Evolutionary conservation across 2,888 invertebrate genomes (phyloP), one percentile per base, ranked within the genome.

Genomic region (Exephanes ischioxanthus): DNA sequence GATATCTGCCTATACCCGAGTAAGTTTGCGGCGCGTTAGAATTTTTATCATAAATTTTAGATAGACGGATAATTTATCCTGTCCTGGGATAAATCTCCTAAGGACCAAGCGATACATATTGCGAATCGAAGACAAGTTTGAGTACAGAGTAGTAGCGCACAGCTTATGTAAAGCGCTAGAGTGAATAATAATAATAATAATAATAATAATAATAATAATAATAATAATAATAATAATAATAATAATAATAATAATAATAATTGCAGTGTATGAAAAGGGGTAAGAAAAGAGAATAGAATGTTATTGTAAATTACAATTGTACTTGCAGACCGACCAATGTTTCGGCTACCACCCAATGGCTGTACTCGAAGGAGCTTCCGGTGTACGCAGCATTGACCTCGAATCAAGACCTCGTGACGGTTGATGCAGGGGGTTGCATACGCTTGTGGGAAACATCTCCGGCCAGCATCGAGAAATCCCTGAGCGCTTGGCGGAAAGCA

Each of bases 401-500:
- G 22, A 94, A 94, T 78, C 94, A 95, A 84, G 94, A 94, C 37
- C 90, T 96, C 33, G 94, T 95, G 9, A 95, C 96, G 0, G 94
- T 95, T n/a, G 96, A 96, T 90, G 92, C 93, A 5, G 94, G 94
- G 37, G 96, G 96, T 1, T 94, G 94, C 85, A 92, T 96, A 55
- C 91, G 95, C 48, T 89, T 95, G 16, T 96, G 95, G 95, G 95
- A 96, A 91, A 94, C 95, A 16, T 94, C 94, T 0, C 89, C 94
- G 22, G 89, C 91, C 9, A 93, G 94, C 79, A 92, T 96, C 51
- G 93, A 94, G 82, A 91, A 90, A 55, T 94, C 94, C 1, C 90
- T 95, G 33, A 91, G 92, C 1, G 93, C 94, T 76, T 96, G 96
- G 96, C 93, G 93, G 9, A 91, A 88, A 86, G 91, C 92, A 91